Base-by-base conservation (phyloP, 2,113 vertebrate species). In the Probosciger aterrimus region DNA sequence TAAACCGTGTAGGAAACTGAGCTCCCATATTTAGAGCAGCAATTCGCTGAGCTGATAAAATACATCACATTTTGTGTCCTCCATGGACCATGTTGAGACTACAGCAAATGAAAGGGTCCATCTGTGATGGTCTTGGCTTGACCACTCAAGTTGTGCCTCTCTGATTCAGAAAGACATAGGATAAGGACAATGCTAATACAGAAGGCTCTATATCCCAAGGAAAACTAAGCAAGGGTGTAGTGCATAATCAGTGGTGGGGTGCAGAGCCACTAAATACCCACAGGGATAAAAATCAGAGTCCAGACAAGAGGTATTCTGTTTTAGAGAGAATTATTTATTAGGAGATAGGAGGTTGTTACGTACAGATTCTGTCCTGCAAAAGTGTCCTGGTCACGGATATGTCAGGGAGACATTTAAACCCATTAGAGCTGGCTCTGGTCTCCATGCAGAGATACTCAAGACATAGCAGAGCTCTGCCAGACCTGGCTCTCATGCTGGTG, bases 321-420 rank as follows among this genome's bases (percentile, higher is more conserved):
- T 70, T 25, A 80, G 82, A 95, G 90, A 92, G 92, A 76, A 63
- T 93, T 75, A 39, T 97, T 95, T 96, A 97, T 96, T 96, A 88
- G 90, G 90, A 95, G 82, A 90, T 5, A 92, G 91, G 96, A 91
- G 59, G 80, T 69, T 94, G 67, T 94, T 63, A 94, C 23, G 0
- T 93, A 94, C 90, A 96, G 93, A 96, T 97, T 94, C 96, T 96
- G 94, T 95, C 85, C 94, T 95, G 95, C 93, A 89, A 94, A 95
- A 94, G 94, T 69, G 87, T 91, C 87, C 93, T 74, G 81, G 76
- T 67, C 82, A 89, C 12, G 49, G 44, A 31, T 84, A 18, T 24
- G 70, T 68, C 96, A 78, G 64, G 85, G 86, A 82, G 65, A 78
- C 47, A 64, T 31, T 70, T 31, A 52, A 81, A 86, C 41, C 67